These are phyloP conservation scores for Lepidostoma basale DNA, from an alignment of 1,140 invertebrate genomes.

Conservation along the genomic window DNA sequence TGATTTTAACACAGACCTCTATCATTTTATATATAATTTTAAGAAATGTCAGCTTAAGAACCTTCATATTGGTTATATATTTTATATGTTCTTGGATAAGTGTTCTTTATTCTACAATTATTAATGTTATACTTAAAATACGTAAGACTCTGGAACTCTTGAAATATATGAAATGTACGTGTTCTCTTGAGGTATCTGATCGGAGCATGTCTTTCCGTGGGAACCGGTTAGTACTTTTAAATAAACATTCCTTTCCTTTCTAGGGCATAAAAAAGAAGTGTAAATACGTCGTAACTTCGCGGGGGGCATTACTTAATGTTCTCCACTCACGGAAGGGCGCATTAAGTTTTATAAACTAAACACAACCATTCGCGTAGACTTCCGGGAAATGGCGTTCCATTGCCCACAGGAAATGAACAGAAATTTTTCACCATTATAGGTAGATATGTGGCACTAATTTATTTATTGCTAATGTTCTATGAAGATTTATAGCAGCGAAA, in stretches of 20 bases:
- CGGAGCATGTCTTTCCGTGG: neutral
- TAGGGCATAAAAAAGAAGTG: slow-evolving; percentile 39
- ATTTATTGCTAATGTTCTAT: slow-evolving; percentile 2
- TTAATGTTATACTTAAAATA: too few relatives aligned
- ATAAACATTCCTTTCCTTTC: slow-evolving; percentile 21
- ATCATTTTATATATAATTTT: too few relatives aligned
- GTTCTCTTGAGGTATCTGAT: neutral
- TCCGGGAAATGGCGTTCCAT: slow-evolving; percentile 32
- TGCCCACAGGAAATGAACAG: slow-evolving; percentile 23
- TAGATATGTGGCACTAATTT: slow-evolving; percentile 19
- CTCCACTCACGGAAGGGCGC: slow-evolving; percentile 42
- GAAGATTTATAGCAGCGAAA: too few relatives aligned
- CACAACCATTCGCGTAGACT: slow-evolving; percentile 39
- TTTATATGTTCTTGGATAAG: too few relatives aligned
- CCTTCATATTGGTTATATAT: too few relatives aligned
- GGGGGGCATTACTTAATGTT: slow-evolving; percentile 37
- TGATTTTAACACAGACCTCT: too few relatives aligned
- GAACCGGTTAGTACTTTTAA: neutral
- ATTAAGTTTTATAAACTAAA: slow-evolving; percentile 47
- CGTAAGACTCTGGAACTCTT: too few relatives aligned
- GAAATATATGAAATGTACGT: too few relatives aligned
- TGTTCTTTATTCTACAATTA: too few relatives aligned
- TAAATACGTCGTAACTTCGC: slow-evolving; percentile 44
- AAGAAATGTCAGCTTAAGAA: too few relatives aligned
- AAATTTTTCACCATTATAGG: slow-evolving; percentile 32